Evolutionary conservation across 2,888 invertebrate species (phyloP).

Genomic region (Rhagonycha lutea): DNA sequence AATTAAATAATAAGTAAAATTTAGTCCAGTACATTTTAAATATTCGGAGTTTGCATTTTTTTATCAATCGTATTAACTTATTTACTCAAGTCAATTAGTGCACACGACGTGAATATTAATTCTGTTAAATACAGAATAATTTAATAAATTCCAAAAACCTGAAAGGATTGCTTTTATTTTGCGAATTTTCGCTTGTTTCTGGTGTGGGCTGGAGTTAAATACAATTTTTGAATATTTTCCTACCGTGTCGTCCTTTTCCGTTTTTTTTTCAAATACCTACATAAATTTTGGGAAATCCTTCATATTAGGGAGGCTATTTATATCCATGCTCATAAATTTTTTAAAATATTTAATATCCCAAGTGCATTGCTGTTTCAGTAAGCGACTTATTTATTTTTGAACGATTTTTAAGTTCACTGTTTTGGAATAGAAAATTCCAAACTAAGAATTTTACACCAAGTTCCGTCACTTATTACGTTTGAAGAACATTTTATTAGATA

Average conservation of each 20-base stretch:
- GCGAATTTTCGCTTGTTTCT: no score
- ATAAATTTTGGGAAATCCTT: no score
- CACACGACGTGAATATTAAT: background rate
- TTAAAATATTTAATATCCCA: no score
- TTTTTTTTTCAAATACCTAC: no score
- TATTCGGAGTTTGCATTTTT: background rate
- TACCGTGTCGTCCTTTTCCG: no score
- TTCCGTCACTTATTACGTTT: background rate
- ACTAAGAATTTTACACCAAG: background rate
- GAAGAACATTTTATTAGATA: background rate
- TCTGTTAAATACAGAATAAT: background rate
- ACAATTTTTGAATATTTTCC: no score
- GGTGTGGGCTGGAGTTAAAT: no score
- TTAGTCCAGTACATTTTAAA: conserved; percentile 18
- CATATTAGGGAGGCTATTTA: no score
- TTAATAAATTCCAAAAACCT: background rate
- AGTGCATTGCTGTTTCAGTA: background rate
- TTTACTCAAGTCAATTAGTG: background rate
- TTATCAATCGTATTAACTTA: conserved; percentile 1
- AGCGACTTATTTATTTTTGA: background rate
- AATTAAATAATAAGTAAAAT: conserved; percentile 22
- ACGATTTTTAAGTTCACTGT: background rate
- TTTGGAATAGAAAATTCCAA: background rate
- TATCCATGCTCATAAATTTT: no score
- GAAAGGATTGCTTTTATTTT: no score